A percentile compares a stretch with the other conserved stretches of the same genome.
These are phyloP conservation scores for Lamellibrachia luymesi DNA, from an alignment of 1,140 invertebrate genomes.

Conservation along the genomic window DNA sequence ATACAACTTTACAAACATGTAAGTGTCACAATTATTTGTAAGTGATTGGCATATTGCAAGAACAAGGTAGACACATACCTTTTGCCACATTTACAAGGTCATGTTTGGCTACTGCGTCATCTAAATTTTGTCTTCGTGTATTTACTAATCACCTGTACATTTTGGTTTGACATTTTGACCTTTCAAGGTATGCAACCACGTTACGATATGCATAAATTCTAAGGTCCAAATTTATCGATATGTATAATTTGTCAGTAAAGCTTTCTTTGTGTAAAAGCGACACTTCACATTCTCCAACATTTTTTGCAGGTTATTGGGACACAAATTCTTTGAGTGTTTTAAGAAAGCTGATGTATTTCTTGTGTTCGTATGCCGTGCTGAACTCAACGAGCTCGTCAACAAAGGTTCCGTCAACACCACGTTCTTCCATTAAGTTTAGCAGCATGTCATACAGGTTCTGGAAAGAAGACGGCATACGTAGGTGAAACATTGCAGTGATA, in stretches of 20 bases:
- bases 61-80: neutral
- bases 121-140: neutral
- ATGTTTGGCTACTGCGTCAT: neutral
- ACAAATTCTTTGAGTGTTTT: slow-evolving; percentile 79
- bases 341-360: slow-evolving; percentile 79
- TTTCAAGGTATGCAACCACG: neutral
- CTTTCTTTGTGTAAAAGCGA: neutral
- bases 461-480: slow-evolving; percentile 44
- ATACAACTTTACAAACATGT: neutral
- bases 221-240: no score
- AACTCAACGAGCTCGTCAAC: slow-evolving; percentile 80
- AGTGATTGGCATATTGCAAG: neutral
- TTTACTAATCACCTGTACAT: neutral
- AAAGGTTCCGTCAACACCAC: slow-evolving; percentile 87
- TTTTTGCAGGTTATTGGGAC: neutral
- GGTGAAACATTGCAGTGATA: no score
- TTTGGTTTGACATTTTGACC: neutral
- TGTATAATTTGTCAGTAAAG: neutral
- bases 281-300: neutral
- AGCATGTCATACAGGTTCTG: slow-evolving; percentile 89
- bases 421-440: slow-evolving; percentile 89
- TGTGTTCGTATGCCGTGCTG: slow-evolving; percentile 87
- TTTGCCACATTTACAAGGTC: neutral
- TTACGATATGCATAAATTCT: neutral
- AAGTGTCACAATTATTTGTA: neutral